phyloP scores from a whole-genome alignment of 2,797 vertebrate species.

The Cercopithecus petaurista region DNA sequence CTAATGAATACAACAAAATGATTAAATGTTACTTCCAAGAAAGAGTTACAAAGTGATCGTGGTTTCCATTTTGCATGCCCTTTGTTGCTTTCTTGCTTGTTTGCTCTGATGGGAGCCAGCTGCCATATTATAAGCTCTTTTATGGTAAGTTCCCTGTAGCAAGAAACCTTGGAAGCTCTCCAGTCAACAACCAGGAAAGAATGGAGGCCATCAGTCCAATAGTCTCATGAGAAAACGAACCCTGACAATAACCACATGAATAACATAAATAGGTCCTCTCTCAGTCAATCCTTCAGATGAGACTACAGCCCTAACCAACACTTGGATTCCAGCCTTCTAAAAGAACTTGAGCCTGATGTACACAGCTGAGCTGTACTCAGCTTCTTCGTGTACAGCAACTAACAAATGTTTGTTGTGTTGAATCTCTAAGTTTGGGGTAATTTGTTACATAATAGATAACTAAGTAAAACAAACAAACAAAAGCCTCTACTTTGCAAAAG shows the following conservation, averaged over 20 bases:
- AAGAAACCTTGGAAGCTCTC: neutral
- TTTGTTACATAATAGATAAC: neutral
- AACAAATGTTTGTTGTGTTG: neutral
- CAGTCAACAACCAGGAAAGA: neutral
- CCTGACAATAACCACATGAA: neutral
- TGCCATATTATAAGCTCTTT: neutral
- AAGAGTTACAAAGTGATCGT: neutral
- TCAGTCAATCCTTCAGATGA: neutral
- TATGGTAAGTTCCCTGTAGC: neutral
- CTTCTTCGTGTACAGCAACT: neutral
- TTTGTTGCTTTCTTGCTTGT: neutral
- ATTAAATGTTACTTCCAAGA: neutral
- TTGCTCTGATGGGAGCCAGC: neutral
- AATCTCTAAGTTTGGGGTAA: neutral
- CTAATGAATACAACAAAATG: neutral
- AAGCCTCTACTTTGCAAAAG: neutral
- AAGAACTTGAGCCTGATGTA: neutral
- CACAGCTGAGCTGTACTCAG: neutral
- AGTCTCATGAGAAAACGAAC: neutral
- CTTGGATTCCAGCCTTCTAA: neutral
- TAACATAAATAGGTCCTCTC: neutral
- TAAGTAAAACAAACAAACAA: neutral
- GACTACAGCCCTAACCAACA: neutral
- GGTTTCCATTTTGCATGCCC: neutral
- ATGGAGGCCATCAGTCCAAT: neutral